A percentile compares a stretch with the other conserved stretches of the same genome.
These are phyloP conservation scores for Bedellia somnulentella DNA, from an alignment of 2,888 invertebrate genomes.

Conservation along the genomic window DNA sequence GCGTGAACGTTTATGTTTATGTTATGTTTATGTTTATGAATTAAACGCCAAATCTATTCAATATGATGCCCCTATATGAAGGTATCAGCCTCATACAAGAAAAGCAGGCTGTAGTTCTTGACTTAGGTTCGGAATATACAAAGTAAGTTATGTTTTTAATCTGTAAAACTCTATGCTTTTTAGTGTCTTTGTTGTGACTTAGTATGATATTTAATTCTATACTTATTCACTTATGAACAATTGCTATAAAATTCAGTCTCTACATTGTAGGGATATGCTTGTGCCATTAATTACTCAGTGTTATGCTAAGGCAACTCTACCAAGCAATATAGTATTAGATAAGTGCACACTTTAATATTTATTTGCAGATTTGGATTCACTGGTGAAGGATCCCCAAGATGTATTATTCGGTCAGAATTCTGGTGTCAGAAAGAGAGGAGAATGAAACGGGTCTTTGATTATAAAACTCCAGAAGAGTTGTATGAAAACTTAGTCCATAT, in stretches of 20 bases:
- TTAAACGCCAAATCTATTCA: background rate
- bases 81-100: slow-evolving; percentile 78
- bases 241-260: too few species aligned
- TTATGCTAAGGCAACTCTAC: too few species aligned
- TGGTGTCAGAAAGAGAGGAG: slow-evolving; percentile 66
- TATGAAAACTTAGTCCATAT: slow-evolving; percentile 87
- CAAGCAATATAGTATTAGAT: too few species aligned
- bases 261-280: too few species aligned
- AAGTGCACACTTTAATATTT: too few species aligned
- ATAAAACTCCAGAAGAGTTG: slow-evolving; percentile 67
- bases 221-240: too few species aligned
- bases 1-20: too few species aligned
- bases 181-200: too few species aligned
- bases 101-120: slow-evolving; percentile 86
- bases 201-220: too few species aligned
- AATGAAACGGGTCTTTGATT: slow-evolving; percentile 66
- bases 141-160: slow-evolving; percentile 71
- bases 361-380: slow-evolving; percentile 84
- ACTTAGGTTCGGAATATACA: slow-evolving; percentile 88
- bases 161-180: too few species aligned
- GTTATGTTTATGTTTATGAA: background rate
- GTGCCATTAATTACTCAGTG: too few species aligned
- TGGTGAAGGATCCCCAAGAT: slow-evolving; percentile 85
- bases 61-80: slow-evolving; percentile 76
- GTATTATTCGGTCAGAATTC: slow-evolving; percentile 80